Base-by-base conservation (phyloP, 1,140 invertebrate species). In the Vanessa tameamea region DNA sequence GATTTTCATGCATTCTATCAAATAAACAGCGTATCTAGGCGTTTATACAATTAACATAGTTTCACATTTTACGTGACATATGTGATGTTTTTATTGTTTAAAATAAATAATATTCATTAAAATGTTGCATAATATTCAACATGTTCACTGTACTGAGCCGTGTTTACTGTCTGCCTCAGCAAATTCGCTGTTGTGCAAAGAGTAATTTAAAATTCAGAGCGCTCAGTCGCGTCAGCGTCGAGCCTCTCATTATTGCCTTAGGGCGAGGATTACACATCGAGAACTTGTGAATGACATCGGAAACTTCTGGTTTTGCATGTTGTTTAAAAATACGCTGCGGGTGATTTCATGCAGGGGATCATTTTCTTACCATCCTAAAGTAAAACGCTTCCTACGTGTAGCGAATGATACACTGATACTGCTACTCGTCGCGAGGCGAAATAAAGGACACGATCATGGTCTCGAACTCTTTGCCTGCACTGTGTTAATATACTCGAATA, bases 191-290 rank as follows among this genome's bases (percentile, higher is more conserved):
- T 43, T 81, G 78, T 83, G 83, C 82, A 86, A 87, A 87, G 84
- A 87, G 86, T 87, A 86, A 91, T 91, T 90, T 91, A 84, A 91
- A 90, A 91, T 91, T 90, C 87, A 87, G 81, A 84, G 77, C 82
- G 78, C 75, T 80, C 80, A 65, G 82, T 81, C 80, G 81, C 77
- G 80, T 82, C 83, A 82, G 76, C 78, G 66, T 75, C 79, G 79
- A 80, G 79, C 82, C 82, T 76, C 82, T 85, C 85, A 84, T 85
- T 87, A 85, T 86, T 87, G 73, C 82, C 80, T 78, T 80, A 80
- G 68, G 69, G 69, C 23, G 55, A 31, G 48, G 65, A 55, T 57
- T 64, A 48, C 61, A 69, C 51, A 64, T 68, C 43, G 72, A 48
- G 69, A 69, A 68, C 72, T 48, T 64, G 37, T 68, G 65, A 50